These are phyloP conservation scores for Liparis tanakae DNA, from an alignment of 2,797 vertebrate species.

Conservation along the genomic window DNA sequence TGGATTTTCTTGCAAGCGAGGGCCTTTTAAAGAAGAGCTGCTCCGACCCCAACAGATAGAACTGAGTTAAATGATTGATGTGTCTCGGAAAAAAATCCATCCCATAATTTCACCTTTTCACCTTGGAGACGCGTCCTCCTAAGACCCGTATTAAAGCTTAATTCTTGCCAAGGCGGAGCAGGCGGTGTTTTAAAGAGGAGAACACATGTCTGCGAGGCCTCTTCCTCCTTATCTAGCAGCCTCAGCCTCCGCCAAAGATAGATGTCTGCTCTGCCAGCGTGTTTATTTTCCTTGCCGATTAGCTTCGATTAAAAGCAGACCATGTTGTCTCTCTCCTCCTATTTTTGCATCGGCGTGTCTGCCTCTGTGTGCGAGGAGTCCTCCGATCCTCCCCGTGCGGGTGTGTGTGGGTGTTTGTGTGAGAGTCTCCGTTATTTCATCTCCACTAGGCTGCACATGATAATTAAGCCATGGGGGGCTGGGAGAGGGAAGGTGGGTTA, in stretches of 20 bases:
- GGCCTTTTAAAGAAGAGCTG: conserved; percentile 35
- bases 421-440: conserved; percentile 86
- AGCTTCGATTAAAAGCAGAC: conserved; percentile 82
- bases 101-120: conserved; percentile 80
- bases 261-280: conserved; percentile 75
- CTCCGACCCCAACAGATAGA: conserved; percentile 62
- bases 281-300: conserved; percentile 82
- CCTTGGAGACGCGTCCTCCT: conserved; percentile 62
- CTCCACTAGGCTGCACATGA: conserved; percentile 89
- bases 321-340: conserved; percentile 72
- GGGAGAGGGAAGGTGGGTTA: conserved; percentile 85
- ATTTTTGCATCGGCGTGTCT: conserved; percentile 78
- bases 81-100: conserved; percentile 69
- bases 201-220: conserved; percentile 74
- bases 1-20: conserved; percentile 39
- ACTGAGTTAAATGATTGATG: conserved; percentile 75
- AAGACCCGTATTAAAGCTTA: conserved; percentile 75
- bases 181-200: conserved; percentile 67
- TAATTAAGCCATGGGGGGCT: conserved; percentile 91
- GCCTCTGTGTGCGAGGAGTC: conserved; percentile 68
- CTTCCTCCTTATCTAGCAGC: conserved; percentile 76
- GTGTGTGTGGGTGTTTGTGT: conserved; percentile 78
- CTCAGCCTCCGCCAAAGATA: conserved; percentile 75
- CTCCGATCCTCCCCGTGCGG: conserved; percentile 65
- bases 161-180: conserved; percentile 74